phyloP scores from a whole-genome alignment of 2,797 vertebrate genomes.

The Remorina albescens region DNA sequence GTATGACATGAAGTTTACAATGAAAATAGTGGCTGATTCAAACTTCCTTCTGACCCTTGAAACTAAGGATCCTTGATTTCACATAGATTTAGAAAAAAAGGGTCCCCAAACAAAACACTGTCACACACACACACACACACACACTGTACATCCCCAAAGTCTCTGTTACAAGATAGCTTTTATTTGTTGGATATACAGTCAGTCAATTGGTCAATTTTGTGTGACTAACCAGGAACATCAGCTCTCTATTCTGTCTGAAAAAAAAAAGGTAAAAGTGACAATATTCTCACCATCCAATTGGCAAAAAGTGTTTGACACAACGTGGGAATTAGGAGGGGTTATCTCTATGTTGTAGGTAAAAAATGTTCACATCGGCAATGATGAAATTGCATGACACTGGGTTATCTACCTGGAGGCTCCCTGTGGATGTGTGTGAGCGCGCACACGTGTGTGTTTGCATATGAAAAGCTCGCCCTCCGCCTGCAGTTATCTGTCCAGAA shows the following conservation, averaged over 20 bases:
- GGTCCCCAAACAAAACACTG: background rate
- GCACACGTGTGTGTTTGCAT: slow-evolving; percentile 41
- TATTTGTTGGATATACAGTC: background rate
- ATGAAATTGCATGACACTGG: slow-evolving; percentile 20
- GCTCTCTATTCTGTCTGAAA: background rate
- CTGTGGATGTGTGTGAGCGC: slow-evolving; percentile 17
- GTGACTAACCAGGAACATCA: background rate
- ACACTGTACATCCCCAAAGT: background rate
- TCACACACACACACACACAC: background rate
- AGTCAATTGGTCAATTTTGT: background rate
- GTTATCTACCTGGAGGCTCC: slow-evolving; percentile 45
- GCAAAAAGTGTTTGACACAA: background rate
- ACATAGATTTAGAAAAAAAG: background rate
- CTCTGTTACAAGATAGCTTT: background rate
- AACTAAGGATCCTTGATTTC: background rate
- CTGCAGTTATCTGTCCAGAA: slow-evolving; percentile 50
- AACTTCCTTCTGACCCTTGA: background rate
- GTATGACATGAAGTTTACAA: too few species aligned
- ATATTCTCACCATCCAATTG: background rate
- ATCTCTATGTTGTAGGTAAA: slow-evolving; percentile 15
- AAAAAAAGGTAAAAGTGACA: too few species aligned
- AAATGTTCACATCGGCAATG: background rate
- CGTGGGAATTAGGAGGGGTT: background rate
- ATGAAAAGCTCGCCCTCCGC: slow-evolving; percentile 44
- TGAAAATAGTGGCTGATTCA: background rate